Conservation (phyloP, 2,797 vertebrate genomes). For the Halcyon badia region DNA sequence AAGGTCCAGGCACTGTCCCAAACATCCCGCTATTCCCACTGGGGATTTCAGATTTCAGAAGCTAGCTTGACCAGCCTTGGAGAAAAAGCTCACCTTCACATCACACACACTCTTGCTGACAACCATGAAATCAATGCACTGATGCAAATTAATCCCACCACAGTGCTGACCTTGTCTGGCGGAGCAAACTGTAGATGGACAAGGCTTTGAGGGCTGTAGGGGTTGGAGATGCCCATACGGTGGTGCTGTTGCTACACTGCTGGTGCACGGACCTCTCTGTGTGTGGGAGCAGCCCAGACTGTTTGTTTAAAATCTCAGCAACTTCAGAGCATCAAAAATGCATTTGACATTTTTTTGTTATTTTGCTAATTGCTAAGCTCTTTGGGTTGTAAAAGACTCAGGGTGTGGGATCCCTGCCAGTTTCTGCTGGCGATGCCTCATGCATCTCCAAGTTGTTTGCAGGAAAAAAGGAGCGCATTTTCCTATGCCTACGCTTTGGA, state of each 20-base stretch:
- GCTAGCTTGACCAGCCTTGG: neutral
- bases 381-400: neutral
- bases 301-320: conserved; percentile 42
- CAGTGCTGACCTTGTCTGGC: accelerated
- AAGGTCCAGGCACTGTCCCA: neutral
- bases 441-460: accelerated
- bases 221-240: neutral
- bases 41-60: accelerated
- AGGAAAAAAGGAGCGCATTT: neutral
- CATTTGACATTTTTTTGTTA: conserved; percentile 9
- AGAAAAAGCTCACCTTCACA: neutral
- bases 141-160: neutral
- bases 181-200: accelerated
- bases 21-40: neutral
- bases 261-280: accelerated
- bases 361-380: conserved; percentile 66
- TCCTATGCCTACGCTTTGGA: neutral
- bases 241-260: conserved; percentile 49
- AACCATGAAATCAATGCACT: neutral
- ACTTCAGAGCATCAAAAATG: conserved; percentile 45
- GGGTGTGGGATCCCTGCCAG: conserved; percentile 1
- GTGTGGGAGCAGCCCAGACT: neutral
- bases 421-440: neutral
- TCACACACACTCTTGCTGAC: neutral
- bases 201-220: neutral